Base-by-base conservation (phyloP, 2,797 vertebrate genomes). In the Synanceia verrucosa region DNA sequence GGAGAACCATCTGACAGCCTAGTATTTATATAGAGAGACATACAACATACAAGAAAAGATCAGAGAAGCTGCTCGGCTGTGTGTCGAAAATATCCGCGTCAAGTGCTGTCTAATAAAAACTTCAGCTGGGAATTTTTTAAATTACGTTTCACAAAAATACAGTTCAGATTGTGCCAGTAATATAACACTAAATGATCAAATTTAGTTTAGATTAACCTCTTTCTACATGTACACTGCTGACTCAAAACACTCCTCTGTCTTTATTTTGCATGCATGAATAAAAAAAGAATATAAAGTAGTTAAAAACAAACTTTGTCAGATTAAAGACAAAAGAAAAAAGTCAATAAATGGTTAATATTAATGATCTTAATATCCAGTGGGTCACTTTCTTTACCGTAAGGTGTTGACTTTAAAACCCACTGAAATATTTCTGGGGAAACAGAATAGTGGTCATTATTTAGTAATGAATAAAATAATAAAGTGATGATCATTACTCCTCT, bases 1-100 rank as follows among this genome's bases (percentile, higher is more conserved):
- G 37, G 47, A 41, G 47, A 39, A 64, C 7, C 44, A 62, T 74
- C 60, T 61, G 51, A 64, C 59, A 62, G 74, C 41, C 63, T 50
- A 60, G 29, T 58, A 43, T 74, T 39, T 24, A 28, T 24, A 6
- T 9, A 56, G 5, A 53, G 24, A 58, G 14, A 36, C n/a, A n/a
- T n/a, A n/a, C n/a, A n/a, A n/a, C n/a, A n/a, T 44, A 3, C 16
- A 55, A 61, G 29, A 29, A 43, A 69, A 3, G 6, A 14, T 26
- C 19, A 19, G 2, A 5, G 36, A 21, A 23, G 5, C 23, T 16
- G 41, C 24, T 28, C 9, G 18, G n/a, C 24, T 28, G 18, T 28
- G 34, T 28, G 31, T 9, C 18, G 11, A 53, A 33, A 14, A 34
- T 34, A 24, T 56, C 21, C 36, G 13, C 21, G 10, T 48, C 24